Percentiles rank a stretch among this genome's conserved stretches.
Evolutionary conservation across 2,888 invertebrate genomes (phyloP).

Genomic region (Anodontia alba): DNA sequence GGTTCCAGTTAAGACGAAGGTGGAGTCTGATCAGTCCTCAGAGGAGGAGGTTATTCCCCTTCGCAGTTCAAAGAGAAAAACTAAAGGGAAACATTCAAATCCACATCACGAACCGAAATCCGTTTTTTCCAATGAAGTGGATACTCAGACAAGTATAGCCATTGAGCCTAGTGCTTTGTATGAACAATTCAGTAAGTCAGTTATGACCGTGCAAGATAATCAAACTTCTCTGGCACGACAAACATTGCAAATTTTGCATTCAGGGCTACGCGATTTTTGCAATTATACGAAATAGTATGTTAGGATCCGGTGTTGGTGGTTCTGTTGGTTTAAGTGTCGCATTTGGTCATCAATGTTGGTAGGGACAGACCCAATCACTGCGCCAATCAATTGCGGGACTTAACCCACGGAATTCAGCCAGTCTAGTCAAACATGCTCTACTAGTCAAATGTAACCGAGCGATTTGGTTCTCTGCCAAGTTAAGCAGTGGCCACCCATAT

Average conservation of each 20-base stretch:
- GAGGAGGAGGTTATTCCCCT: background rate
- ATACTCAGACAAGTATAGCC: background rate
- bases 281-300: background rate
- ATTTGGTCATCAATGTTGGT: too few species aligned
- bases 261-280: background rate
- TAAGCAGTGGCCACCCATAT: too few species aligned
- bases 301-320: too few species aligned
- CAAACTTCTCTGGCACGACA: background rate
- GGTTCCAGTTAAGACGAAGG: too few species aligned
- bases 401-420: background rate
- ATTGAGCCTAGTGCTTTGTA: background rate
- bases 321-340: too few species aligned
- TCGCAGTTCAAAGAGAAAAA: background rate
- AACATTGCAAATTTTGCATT: slow-evolving; percentile 1
- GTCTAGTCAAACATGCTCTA: too few species aligned
- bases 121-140: background rate
- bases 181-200: slow-evolving; percentile 8
- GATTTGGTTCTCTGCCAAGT: too few species aligned
- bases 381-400: background rate
- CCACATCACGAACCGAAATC: background rate
- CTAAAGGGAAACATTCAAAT: background rate
- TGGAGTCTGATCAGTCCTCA: background rate
- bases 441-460: too few species aligned
- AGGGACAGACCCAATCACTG: too few species aligned
- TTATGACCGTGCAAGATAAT: background rate